Evolutionary conservation across 2,888 invertebrate species (phyloP).

Genomic region (Seira ritae): DNA sequence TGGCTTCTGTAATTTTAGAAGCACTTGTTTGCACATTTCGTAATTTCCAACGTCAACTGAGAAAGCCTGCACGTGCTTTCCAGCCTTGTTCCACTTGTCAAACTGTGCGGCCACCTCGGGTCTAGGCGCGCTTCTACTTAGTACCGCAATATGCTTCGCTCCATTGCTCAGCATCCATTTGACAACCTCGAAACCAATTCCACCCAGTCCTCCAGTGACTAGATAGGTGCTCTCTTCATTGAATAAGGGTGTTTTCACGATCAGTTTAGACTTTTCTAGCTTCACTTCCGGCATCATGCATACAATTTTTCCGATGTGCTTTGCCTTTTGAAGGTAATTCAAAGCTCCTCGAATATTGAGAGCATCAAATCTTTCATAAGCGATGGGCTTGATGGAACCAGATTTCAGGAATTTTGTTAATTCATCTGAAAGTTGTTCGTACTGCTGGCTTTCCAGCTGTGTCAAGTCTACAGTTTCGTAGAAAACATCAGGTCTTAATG

Average conservation of each 20-base stretch:
- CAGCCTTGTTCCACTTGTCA: slow-evolving; percentile 24
- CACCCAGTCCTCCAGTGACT: slow-evolving; percentile 52
- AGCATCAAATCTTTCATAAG: slow-evolving; percentile 57
- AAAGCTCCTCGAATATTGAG: slow-evolving; percentile 51
- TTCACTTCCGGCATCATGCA: slow-evolving; percentile 53
- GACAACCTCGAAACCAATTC: slow-evolving; percentile 53
- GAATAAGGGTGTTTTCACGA: slow-evolving; percentile 23
- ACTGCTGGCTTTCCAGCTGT: background rate
- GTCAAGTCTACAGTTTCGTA: slow-evolving; percentile 58
- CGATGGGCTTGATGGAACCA: slow-evolving; percentile 39
- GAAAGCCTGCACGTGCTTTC: slow-evolving; percentile 18
- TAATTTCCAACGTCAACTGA: slow-evolving; percentile 30
- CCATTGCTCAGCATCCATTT: slow-evolving; percentile 53
- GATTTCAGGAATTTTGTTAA: slow-evolving; percentile 22
- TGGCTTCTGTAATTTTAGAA: background rate
- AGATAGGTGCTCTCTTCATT: slow-evolving; percentile 42
- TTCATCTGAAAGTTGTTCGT: slow-evolving; percentile 20
- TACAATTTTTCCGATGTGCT: slow-evolving; percentile 62
- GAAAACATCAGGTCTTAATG: slow-evolving; percentile 48
- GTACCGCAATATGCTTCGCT: slow-evolving; percentile 49
- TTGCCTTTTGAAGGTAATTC: slow-evolving; percentile 52
- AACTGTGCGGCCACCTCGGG: slow-evolving; percentile 7
- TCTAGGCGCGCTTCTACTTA: slow-evolving; percentile 14
- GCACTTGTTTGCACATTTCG: slow-evolving; percentile 1
- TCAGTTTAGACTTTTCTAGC: slow-evolving; percentile 6